Conservation (phyloP, 2,888 invertebrate species). For the Thereva unica region DNA sequence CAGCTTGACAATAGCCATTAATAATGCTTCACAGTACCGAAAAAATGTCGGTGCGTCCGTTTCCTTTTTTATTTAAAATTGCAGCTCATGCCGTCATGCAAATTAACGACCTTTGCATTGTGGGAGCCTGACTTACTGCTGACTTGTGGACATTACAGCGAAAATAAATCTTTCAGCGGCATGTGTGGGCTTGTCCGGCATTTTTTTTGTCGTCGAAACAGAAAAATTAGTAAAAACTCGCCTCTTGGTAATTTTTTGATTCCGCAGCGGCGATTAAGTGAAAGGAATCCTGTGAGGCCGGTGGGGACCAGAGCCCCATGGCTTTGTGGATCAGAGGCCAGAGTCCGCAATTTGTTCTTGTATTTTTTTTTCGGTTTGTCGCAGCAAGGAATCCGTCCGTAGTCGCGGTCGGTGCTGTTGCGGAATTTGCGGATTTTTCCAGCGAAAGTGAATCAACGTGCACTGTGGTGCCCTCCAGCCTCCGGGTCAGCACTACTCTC, state of each 20-base stretch:
- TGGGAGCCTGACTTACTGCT: background rate
- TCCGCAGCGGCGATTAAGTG: no score
- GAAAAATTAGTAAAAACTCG: slow-evolving; percentile 10
- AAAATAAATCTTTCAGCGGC: slow-evolving; percentile 16
- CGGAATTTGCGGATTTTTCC: background rate
- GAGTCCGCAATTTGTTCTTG: no score
- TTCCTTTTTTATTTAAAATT: background rate
- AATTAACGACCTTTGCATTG: slow-evolving; percentile 1
- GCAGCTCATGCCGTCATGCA: background rate
- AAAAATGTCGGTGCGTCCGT: background rate
- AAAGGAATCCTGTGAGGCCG: no score
- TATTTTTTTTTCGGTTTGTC: no score
- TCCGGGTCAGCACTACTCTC: no score
- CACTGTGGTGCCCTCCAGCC: background rate
- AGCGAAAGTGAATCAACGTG: background rate
- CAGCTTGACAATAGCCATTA: no score
- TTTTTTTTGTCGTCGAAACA: background rate
- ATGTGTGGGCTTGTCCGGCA: slow-evolving; percentile 6
- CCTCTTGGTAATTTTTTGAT: no score
- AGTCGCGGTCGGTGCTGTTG: no score
- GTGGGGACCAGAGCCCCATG: no score
- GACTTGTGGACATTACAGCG: background rate
- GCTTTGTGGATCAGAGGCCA: no score
- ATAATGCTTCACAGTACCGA: background rate
- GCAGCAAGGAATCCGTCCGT: no score